phyloP scores from a whole-genome alignment of 2,797 vertebrate species.

The Pangasius macronema region DNA sequence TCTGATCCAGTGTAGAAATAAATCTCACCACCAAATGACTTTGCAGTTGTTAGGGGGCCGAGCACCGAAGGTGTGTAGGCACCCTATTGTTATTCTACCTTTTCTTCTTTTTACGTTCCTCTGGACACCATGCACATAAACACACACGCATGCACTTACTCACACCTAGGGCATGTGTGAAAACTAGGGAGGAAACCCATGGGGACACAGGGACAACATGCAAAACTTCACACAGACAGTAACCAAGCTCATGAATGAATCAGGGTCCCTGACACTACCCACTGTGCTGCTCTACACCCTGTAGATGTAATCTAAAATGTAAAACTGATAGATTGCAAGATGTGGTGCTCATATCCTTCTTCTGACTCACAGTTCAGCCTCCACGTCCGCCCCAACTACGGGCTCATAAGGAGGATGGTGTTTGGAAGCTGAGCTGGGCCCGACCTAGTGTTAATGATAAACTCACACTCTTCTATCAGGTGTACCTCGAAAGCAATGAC shows the following conservation, averaged over 20 bases:
- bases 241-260: not conserved
- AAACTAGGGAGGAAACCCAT: not conserved
- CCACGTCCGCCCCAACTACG: not conserved
- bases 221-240: not conserved
- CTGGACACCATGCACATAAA: too few relatives aligned
- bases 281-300: not conserved
- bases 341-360: not conserved
- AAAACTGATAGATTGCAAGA: too few relatives aligned
- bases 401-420: not conserved
- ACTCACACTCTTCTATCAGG: fast-evolving
- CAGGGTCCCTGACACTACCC: not conserved
- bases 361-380: conserved; percentile 41
- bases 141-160: not conserved
- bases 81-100: too few relatives aligned
- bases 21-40: not conserved
- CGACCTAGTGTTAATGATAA: fast-evolving
- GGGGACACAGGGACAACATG: not conserved
- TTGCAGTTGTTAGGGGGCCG: not conserved
- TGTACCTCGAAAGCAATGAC: not conserved
- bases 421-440: conserved; percentile 40
- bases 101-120: too few relatives aligned
- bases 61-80: too few relatives aligned
- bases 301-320: not conserved
- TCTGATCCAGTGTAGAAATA: not conserved
- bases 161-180: not conserved